A percentile compares a stretch with the other conserved stretches of the same genome.
Conservation (phyloP, 2,113 vertebrate species). For the Hippocampus guttulatus region DNA sequence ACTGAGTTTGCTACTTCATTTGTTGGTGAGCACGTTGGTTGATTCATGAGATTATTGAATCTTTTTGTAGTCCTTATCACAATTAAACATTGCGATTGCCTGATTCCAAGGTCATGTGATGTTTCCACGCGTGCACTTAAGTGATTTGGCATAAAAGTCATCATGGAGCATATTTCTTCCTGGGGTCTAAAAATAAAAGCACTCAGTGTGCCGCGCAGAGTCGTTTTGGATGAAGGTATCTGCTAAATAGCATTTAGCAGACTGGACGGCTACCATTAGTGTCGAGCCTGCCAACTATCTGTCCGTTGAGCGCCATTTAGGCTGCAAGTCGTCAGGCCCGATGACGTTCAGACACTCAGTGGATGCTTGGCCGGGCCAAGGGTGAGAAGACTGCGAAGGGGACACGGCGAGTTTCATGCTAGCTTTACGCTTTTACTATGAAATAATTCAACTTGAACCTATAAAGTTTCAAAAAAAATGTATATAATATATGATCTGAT, state of each 20-base stretch:
- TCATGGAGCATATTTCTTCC: constrained; percentile 22
- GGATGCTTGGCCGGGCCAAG: constrained; percentile 49
- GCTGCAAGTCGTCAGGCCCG: constrained; percentile 57
- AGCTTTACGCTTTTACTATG: background rate
- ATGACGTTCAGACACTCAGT: constrained; percentile 62
- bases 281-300: constrained; percentile 61
- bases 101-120: background rate
- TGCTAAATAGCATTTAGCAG: constrained; percentile 69
- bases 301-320: constrained; percentile 66
- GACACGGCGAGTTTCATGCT: constrained; percentile 21
- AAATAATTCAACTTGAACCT: too few species aligned
- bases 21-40: background rate
- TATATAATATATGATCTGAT: too few species aligned
- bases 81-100: background rate
- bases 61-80: background rate
- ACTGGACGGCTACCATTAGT: constrained; percentile 63
- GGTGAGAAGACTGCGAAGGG: constrained; percentile 53
- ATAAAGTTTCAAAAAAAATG: too few species aligned
- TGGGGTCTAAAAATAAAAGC: constrained; percentile 64
- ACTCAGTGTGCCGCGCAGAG: constrained; percentile 59
- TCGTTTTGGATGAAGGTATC: constrained; percentile 62
- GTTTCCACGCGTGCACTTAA: constrained; percentile 1
- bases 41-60: background rate
- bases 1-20: too few species aligned
- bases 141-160: constrained; percentile 20